phyloP scores from a whole-genome alignment of 2,888 invertebrate species.

The Drosophila nr. perissopoda region DNA sequence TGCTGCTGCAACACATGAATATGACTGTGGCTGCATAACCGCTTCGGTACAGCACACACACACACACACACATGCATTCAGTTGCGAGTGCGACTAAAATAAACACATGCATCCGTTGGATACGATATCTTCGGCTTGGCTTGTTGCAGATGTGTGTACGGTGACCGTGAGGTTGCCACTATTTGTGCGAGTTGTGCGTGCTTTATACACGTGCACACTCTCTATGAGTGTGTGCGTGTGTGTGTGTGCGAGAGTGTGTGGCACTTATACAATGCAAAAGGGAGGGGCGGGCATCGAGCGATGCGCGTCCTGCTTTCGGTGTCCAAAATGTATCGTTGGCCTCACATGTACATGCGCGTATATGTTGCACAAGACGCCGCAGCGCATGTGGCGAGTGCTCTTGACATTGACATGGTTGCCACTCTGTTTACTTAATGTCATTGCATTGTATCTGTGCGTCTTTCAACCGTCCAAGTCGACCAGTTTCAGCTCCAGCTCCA shows the following conservation, averaged over 20 bases:
- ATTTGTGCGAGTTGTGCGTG: constrained; percentile 16
- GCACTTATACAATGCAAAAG: constrained; percentile 31
- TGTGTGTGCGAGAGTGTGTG: constrained; percentile 4
- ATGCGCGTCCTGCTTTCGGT: constrained; percentile 63
- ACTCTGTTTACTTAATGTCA: constrained; percentile 77
- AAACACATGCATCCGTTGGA: constrained; percentile 78
- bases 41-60: constrained; percentile 36
- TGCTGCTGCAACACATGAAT: constrained; percentile 26
- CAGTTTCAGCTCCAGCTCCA: neutral
- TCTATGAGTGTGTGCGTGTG: neutral
- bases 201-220: constrained; percentile 22
- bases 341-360: constrained; percentile 49
- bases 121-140: constrained; percentile 33
- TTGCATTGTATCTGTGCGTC: constrained; percentile 60
- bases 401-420: constrained; percentile 79
- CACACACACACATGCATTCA: constrained; percentile 13
- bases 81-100: constrained; percentile 67
- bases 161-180: constrained; percentile 69
- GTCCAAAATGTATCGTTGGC: constrained; percentile 63
- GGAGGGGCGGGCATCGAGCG: constrained; percentile 8
- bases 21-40: constrained; percentile 35
- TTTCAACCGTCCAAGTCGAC: constrained; percentile 40
- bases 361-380: constrained; percentile 29
- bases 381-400: constrained; percentile 70
- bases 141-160: constrained; percentile 49